phyloP scores from a whole-genome alignment of 1,140 invertebrate genomes.

The Protaetia brevitarsis region DNA sequence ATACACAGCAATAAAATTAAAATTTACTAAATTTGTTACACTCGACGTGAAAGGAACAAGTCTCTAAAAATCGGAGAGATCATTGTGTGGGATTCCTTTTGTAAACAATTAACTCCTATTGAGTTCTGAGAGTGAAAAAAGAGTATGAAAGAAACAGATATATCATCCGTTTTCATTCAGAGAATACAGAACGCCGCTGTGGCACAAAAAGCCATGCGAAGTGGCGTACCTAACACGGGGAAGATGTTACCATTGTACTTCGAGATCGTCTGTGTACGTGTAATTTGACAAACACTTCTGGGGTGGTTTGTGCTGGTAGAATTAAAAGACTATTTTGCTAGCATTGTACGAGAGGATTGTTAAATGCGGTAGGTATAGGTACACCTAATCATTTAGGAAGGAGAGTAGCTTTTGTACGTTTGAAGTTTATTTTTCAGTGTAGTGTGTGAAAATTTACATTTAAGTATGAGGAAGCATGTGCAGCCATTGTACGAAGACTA shows the following conservation, averaged over 20 bases:
- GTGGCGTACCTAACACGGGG: background rate
- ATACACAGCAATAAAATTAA: slow-evolving; percentile 13
- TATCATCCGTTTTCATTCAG: background rate
- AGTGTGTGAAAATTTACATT: background rate
- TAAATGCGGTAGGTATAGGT: slow-evolving; percentile 5
- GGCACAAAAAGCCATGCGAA: no score
- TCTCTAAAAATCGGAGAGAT: background rate
- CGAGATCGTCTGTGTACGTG: background rate
- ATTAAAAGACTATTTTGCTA: background rate
- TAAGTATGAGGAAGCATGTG: no score
- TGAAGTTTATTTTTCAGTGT: background rate
- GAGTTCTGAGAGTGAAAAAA: background rate
- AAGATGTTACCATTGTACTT: background rate
- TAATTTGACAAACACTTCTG: background rate
- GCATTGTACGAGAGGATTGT: background rate
- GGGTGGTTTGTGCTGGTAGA: background rate
- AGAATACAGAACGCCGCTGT: background rate
- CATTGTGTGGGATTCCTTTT: slow-evolving; percentile 1
- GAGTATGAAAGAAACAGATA: background rate
- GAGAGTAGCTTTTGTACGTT: background rate
- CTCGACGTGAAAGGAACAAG: background rate
- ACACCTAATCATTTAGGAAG: background rate
- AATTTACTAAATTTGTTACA: slow-evolving; percentile 11
- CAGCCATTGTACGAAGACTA: no score
- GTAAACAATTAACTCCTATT: slow-evolving; percentile 16